Percentiles rank a stretch among this genome's conserved stretches.
These are phyloP conservation scores for Eulemur rufifrons DNA, from an alignment of 2,113 vertebrate genomes.

Conservation along the genomic window DNA sequence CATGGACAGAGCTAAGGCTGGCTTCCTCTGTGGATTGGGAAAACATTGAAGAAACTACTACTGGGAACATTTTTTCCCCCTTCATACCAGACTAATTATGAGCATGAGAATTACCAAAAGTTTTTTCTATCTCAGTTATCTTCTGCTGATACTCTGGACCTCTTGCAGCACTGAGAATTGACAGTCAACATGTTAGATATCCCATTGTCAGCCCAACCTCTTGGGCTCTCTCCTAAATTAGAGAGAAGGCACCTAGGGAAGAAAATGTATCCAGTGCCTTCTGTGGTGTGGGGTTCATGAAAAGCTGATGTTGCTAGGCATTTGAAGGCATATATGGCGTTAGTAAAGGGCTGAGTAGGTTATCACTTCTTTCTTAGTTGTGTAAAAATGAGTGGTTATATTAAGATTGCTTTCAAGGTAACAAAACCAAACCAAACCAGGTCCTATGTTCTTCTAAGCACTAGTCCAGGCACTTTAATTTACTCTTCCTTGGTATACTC, in stretches of 20 bases:
- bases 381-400: neutral
- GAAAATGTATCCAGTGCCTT: neutral
- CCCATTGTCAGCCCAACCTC: neutral
- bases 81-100: neutral
- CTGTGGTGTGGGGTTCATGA: neutral
- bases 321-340: neutral
- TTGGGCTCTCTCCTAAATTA: neutral
- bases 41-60: neutral
- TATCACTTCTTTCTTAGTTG: neutral
- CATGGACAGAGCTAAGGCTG: conserved; percentile 47
- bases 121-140: neutral
- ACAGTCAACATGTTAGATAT: neutral
- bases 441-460: neutral
- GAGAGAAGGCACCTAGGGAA: neutral
- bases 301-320: neutral
- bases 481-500: neutral
- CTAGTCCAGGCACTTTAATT: neutral
- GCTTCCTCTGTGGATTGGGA: neutral
- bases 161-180: neutral
- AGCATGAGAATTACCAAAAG: neutral
- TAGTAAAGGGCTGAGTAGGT: neutral
- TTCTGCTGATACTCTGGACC: neutral
- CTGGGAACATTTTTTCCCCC: fast-evolving
- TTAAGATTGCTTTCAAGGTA: neutral
- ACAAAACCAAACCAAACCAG: neutral